These are phyloP conservation scores for Mechanitis messenoides DNA, from an alignment of 2,888 invertebrate species.

Conservation along the genomic window DNA sequence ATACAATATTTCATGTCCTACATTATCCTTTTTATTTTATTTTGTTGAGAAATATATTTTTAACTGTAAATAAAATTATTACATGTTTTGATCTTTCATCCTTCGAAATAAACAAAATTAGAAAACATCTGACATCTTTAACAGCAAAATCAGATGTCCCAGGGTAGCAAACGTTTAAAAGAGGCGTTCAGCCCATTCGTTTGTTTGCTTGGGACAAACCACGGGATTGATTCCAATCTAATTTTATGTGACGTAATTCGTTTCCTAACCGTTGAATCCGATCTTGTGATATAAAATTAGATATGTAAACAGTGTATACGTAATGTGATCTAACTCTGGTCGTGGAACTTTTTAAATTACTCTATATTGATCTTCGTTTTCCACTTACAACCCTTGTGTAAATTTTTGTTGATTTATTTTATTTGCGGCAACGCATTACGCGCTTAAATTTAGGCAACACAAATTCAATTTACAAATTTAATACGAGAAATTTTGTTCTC, in stretches of 20 bases:
- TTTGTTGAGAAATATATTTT: too few species aligned
- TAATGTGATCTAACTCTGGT: constrained; percentile 16
- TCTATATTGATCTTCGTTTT: constrained; percentile 13
- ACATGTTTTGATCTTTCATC: not conserved
- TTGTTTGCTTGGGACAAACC: constrained; percentile 34
- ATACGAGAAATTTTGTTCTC: too few species aligned
- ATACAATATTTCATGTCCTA: too few species aligned
- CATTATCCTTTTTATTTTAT: too few species aligned
- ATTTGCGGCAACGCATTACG: not conserved
- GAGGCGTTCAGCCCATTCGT: constrained; percentile 25
- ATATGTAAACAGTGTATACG: constrained; percentile 15
- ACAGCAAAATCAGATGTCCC: not conserved
- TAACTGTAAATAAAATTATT: not conserved
- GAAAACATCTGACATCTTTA: not conserved
- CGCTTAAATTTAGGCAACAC: too few species aligned
- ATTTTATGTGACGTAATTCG: constrained; percentile 38
- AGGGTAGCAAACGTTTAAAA: constrained; percentile 21
- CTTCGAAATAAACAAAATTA: not conserved
- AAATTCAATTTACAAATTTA: too few species aligned
- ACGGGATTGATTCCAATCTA: constrained; percentile 37
- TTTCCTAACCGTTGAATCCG: constrained; percentile 26
- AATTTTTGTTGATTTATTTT: not conserved
- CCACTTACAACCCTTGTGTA: not conserved
- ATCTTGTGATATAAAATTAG: constrained; percentile 21
- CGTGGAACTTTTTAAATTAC: constrained; percentile 21